Evolutionary conservation across 2,888 invertebrate species (phyloP), one percentile per base, ranked within the genome.

Genomic region (Cheilosia grossa): DNA sequence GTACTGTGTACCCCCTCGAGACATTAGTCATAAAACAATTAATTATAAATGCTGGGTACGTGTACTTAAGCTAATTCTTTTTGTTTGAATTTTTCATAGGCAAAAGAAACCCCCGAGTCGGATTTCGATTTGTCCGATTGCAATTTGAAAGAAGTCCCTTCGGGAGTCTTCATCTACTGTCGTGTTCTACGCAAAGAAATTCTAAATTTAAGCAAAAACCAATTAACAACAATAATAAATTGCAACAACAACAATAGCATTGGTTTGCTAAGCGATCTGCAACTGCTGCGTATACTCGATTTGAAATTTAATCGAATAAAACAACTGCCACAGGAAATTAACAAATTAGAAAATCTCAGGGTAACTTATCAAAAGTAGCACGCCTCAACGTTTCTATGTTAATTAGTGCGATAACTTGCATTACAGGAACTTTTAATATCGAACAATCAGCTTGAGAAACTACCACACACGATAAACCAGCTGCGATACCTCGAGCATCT

Each of bases 51-150:
- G 13, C 27, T 64, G 15, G 3, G 49, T 49, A 17, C 15, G 24
- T 51, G 27, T 7, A 42, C 56, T 66, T 75, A 75, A 27, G 19
- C 24, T n/a, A 6, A 30, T 47, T 44, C 7, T 19, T n/a, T 17
- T n/a, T 19, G 13, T 77, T 33, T 58, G 21, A 13, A 15, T 56
- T 56, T 44, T 9, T 4, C 24, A 21, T 27, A 89, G 80, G 93
- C 93, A 17, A 93, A 93, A 88, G 97, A 97, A 92, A 95, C 95
- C 87, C 97, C 97, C 37, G 97, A 97, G 90, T 94, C 95, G 70
- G 93, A 94, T 81, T 97, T 96, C 91, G 97, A 97, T 91, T 91
- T 97, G 82, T 95, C 96, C 5, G 95, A 95, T 87, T 97, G 97
- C 91, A 94, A 95, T 89, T 92, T 97, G 75, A 94, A 94, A 88